Conservation (phyloP, 1,140 invertebrate species). For the Drosophila lacteicornis region DNA sequence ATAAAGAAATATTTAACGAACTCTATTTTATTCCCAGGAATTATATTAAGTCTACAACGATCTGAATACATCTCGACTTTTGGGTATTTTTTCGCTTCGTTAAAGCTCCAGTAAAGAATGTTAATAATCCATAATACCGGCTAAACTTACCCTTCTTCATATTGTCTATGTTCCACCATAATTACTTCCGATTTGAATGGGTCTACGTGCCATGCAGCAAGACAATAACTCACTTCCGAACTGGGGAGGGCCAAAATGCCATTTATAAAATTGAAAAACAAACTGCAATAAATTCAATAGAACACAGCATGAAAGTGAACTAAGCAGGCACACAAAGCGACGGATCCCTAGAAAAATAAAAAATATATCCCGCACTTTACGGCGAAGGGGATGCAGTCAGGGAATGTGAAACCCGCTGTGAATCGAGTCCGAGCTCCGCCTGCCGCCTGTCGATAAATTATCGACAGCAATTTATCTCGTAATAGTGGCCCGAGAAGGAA, state of each 20-base stretch:
- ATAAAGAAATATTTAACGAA: too few species aligned
- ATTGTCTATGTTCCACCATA: constrained; percentile 23
- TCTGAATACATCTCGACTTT: too few species aligned
- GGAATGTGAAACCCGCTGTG: constrained; percentile 46
- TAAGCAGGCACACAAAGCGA: constrained; percentile 43
- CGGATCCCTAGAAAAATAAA: constrained; percentile 32
- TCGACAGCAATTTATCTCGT: constrained; percentile 77
- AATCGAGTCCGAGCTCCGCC: constrained; percentile 48
- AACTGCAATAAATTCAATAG: constrained; percentile 75
- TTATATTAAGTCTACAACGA: too few species aligned
- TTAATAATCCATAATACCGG: background rate
- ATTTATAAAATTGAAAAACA: constrained; percentile 81
- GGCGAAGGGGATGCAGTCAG: constrained; percentile 47
- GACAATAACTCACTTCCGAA: constrained; percentile 60
- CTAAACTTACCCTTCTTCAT: background rate
- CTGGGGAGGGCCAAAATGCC: constrained; percentile 41
- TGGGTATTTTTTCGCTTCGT: background rate
- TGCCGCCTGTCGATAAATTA: constrained; percentile 77
- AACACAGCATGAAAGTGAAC: constrained; percentile 49
- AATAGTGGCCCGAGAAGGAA: constrained; percentile 63
- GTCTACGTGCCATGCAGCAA: constrained; percentile 35
- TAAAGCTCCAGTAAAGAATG: background rate
- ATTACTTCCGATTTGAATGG: constrained; percentile 57
- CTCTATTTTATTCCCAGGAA: too few species aligned
- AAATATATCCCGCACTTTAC: constrained; percentile 15